Evolutionary conservation across 2,888 invertebrate species (phyloP), one percentile per base, ranked within the genome.

Genomic region (Spodoptera littoralis): DNA sequence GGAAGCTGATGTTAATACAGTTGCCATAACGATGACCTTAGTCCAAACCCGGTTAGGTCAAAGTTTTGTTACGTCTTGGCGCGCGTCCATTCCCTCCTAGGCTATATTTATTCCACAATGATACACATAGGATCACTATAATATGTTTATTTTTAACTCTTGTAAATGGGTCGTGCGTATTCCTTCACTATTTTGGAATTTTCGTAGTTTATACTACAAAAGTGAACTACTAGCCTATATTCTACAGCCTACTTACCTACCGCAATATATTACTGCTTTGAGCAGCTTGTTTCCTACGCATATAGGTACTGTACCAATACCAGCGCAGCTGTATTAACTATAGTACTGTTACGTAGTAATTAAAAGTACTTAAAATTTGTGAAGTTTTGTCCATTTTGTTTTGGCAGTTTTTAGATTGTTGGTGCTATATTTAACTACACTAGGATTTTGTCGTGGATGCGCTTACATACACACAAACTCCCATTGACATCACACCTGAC

Each of bases 31-130:
- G 50, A 56, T 56, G 60, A 60, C 55, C 55, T 65, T 60, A 52
- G 27, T 3, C n/a, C 24, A 18, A 69, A 63, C 36, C 48, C 53
- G 51, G 69, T 61, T 60, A 65, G 63, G 53, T 60, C 50, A 70
- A 61, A 64, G 59, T 58, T 49, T 58, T 36, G 67, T 46, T 48
- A 43, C 22, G 42, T 63, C 45, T 70, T 72, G 72, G 73, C 70
- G 48, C 45, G 49, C 22, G 22, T 57, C 72, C 71, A 59, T 50
- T 50, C 36, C 36, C 42, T 22, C 4, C 42, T 22, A 24, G 12
- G 5, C 42, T 71, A 71, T 71, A 71, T 70, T 57, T 57, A 71
- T 13, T 44, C 24, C 12, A 46, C 24, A 43, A 52, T 11, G 18
- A 13, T 13, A 27, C 36, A 41, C 12, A 41, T 12, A 43, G 0